Percentiles rank a stretch among this genome's conserved stretches.
Conservation (phyloP, 1,140 invertebrate genomes). For the Nasonia giraulti region DNA sequence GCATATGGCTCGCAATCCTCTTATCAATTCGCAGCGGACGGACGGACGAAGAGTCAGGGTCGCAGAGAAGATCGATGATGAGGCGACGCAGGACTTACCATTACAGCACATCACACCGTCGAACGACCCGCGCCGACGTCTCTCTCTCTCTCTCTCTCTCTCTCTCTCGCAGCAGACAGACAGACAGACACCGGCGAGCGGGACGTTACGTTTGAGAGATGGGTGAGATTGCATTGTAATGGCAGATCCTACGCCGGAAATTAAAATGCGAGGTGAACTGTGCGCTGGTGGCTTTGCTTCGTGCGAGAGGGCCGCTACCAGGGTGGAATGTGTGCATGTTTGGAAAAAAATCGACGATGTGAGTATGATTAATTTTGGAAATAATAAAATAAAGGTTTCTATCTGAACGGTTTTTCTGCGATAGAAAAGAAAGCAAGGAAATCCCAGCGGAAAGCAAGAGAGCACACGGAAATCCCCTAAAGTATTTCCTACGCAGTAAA, state of each 20-base stretch:
- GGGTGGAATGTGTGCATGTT: background rate
- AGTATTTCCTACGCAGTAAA: background rate
- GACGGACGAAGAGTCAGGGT: background rate
- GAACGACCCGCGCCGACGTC: background rate
- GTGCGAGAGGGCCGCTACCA: background rate
- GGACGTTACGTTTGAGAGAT: background rate
- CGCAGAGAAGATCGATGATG: conserved; percentile 18
- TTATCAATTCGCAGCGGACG: background rate
- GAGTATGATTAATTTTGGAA: too few species aligned
- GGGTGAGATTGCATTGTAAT: conserved; percentile 61
- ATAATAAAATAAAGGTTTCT: background rate
- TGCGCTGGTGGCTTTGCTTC: too few species aligned
- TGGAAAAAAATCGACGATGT: background rate
- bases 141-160: background rate
- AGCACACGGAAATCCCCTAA: background rate
- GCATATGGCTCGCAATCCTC: background rate
- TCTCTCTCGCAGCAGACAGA: background rate
- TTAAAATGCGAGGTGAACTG: background rate
- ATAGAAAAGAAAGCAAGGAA: background rate
- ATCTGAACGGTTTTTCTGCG: background rate
- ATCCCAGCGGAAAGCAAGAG: background rate
- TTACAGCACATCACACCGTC: conserved; percentile 67
- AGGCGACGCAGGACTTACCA: conserved; percentile 61
- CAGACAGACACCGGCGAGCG: background rate
- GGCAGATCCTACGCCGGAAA: conserved; percentile 59